These are phyloP conservation scores for Tetraneura akinire DNA, from an alignment of 1,140 invertebrate genomes.

Conservation along the genomic window DNA sequence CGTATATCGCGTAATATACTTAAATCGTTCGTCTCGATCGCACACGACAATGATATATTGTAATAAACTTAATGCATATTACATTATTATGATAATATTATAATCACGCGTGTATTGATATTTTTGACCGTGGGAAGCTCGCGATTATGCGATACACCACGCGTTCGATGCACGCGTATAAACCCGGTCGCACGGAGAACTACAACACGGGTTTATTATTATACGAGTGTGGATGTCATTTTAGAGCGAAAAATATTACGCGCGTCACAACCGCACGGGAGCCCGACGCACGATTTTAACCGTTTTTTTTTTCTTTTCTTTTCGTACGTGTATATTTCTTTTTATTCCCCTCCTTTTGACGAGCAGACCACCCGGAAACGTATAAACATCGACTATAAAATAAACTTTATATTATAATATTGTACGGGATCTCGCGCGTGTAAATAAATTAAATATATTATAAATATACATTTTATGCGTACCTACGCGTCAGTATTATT, in stretches of 20 bases:
- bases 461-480: no score
- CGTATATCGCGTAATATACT: background rate
- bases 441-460: no score
- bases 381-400: no score
- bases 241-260: background rate
- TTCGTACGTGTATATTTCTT: no score
- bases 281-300: background rate
- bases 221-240: background rate
- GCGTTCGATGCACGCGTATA: background rate
- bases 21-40: background rate
- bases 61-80: background rate
- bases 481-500: background rate
- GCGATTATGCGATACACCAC: background rate
- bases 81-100: background rate
- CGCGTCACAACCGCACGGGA: background rate
- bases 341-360: background rate
- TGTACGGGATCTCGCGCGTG: no score
- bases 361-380: background rate
- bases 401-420: no score
- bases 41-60: background rate
- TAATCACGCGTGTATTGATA: background rate
- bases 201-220: background rate
- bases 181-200: background rate
- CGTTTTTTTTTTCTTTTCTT: no score
- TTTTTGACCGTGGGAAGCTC: conserved; percentile 18